Evolutionary conservation across 2,113 vertebrate species (phyloP), one percentile per base, ranked within the genome.

Genomic region (Albula goreensis): DNA sequence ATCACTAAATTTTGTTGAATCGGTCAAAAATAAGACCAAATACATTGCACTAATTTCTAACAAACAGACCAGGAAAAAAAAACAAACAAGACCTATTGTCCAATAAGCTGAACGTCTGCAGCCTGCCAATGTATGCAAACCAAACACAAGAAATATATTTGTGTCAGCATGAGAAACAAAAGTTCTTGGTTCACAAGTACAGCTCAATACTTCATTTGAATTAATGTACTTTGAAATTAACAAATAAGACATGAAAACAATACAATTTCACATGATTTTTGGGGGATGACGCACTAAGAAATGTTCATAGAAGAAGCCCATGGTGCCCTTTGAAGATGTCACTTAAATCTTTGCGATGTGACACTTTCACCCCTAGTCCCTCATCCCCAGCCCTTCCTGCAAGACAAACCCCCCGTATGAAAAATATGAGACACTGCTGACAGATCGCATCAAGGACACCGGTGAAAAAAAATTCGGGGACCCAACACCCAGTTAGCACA

Each of bases 401-500:
- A 70, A 25, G 60, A 77, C 78, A 52, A 41, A 93, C 77, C 91
- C 92, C 94, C 93, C 92, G 94, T 92, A 95, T 93, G 95, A 95
- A 93, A 95, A 95, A 96, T 92, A 92, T 90, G 94, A 96, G 95
- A 94, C 95, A 95, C 95, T 95, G 95, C 94, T 95, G 94, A 93
- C 95, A 96, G 93, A 96, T 94, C 93, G 89, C 94, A 93, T 94
- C 94, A 92, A 95, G 94, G 93, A 95, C 94, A 93, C 95, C 91
- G 94, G 92, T 94, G 94, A 41, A 41, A 41, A 41, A 41, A 94
- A 96, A 95, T 96, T 95, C 93, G 95, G 94, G 81, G 95, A 93
- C 95, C 94, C 93, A 96, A 95, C 93, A 96, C 92, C 96, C 97
- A 97, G 96, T 96, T 97, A 96, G 96, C 90, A 95, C 95, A 96